These are phyloP conservation scores for Batillaria attramentaria DNA, from an alignment of 1,140 invertebrate genomes.

Conservation along the genomic window DNA sequence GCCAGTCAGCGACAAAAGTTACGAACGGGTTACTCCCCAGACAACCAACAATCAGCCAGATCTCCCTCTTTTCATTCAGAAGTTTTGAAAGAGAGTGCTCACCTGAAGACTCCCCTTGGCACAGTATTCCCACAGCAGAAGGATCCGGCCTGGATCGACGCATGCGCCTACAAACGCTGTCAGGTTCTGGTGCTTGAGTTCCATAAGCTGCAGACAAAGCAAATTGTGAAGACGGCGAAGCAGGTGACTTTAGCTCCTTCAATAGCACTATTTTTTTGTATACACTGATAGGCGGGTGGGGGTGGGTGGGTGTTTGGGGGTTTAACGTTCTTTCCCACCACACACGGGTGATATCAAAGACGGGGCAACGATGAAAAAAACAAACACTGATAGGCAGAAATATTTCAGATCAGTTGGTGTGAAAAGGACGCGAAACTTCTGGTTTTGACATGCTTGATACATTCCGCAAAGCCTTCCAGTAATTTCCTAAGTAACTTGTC, in stretches of 20 bases:
- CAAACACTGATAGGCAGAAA: conserved; percentile 1
- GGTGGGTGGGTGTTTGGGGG: no score
- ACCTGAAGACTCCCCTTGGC: conserved; percentile 89
- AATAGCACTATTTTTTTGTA: background rate
- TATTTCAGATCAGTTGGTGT: no score
- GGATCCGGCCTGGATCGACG: conserved; percentile 82
- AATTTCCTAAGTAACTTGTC: no score
- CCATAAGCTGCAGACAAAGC: conserved; percentile 54
- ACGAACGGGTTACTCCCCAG: no score
- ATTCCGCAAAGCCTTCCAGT: no score
- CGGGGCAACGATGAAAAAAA: background rate
- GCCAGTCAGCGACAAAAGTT: background rate
- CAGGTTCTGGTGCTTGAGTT: conserved; percentile 89
- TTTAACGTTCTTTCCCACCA: background rate
- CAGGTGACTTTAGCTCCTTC: background rate
- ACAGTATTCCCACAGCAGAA: conserved; percentile 94
- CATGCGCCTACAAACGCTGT: conserved; percentile 95
- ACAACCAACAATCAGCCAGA: no score
- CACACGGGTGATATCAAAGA: background rate
- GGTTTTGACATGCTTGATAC: no score
- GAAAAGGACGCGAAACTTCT: no score
- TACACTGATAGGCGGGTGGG: background rate
- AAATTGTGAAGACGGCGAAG: conserved; percentile 1
- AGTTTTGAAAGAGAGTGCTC: background rate
- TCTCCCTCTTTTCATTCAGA: no score